phyloP scores from a whole-genome alignment of 2,113 vertebrate species.

The Pachycephala philippinensis region DNA sequence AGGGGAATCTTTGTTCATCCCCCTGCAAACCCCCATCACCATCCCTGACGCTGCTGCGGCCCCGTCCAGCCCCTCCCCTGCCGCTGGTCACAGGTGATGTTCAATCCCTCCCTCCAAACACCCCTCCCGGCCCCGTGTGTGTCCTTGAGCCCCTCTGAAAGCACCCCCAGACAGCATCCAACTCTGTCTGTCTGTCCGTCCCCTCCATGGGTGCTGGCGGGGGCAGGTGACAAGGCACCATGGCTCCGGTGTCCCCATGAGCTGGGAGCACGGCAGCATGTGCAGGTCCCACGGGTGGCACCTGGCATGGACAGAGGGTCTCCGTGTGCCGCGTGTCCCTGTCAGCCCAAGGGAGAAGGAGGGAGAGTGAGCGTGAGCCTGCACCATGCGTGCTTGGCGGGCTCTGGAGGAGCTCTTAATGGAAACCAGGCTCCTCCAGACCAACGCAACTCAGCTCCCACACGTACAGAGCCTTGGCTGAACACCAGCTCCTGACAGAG shows the following conservation, averaged over 20 bases:
- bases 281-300: rapidly evolving
- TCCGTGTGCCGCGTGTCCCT: rapidly evolving
- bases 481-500: not conserved
- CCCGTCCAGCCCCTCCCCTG: not conserved
- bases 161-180: rapidly evolving
- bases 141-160: not conserved
- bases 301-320: not conserved
- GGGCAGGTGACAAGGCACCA: not conserved
- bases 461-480: not conserved
- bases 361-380: not conserved
- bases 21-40: not conserved
- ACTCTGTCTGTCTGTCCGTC: rapidly evolving
- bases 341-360: not conserved
- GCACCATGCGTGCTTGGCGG: not conserved
- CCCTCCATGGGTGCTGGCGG: not conserved
- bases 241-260: rapidly evolving
- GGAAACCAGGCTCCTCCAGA: conserved; percentile 7
- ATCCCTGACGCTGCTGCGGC: not conserved
- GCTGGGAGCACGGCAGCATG: rapidly evolving
- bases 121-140: rapidly evolving
- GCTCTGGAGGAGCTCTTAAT: conserved; percentile 1
- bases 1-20: not conserved
- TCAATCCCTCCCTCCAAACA: not conserved
- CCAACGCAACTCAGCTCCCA: not conserved
- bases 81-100: rapidly evolving